Evolutionary conservation across 2,888 invertebrate genomes (phyloP), one percentile per base, ranked within the genome.

Genomic region (Lasius fuliginosus): DNA sequence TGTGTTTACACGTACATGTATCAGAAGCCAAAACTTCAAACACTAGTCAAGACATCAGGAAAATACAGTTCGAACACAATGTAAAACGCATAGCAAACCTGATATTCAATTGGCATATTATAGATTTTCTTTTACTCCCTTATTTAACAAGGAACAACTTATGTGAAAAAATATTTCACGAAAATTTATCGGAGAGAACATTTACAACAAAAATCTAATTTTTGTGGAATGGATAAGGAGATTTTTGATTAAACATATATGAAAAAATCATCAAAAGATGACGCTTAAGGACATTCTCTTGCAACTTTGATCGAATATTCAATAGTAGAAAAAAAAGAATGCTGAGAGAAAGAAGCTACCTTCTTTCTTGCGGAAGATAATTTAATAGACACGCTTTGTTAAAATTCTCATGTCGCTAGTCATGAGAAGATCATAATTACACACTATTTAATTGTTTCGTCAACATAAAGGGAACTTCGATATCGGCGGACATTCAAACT

Each of bases 41-140:
- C n/a, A 53, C 49, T 9, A 60, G 73, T 33, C 27, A 18, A n/a
- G 8, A 71, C 53, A n/a, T 53, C 65, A 36, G 9, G 65, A 65
- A 76, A 76, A 76, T 40, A 65, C 49, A 76, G 65, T 76, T 64
- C 64, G 11, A 64, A 76, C 65, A 76, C 36, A 76, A 76, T 75
- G 33, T n/a, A 18, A 74, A 60, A 62, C 8, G 15, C 36, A 33
- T 27, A 23, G 5, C n/a, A 33, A 62, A 33, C 27, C 53, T 64
- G 23, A 23, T 12, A 60, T 60, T 27, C 42, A 60, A 74, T 30
- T 42, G 27, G 6, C 33, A 42, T 33, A n/a, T 64, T 33, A 18
- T 23, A 33, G 23, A n/a, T 75, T 64, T 30, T 62, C 62, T 11
- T 30, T 62, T 64, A 36, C 5, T 49, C 3, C 1, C 11, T 46